Evolutionary conservation across 2,888 invertebrate genomes (phyloP), one percentile per base, ranked within the genome.

Genomic region (Gymnoscelis rufifasciata): DNA sequence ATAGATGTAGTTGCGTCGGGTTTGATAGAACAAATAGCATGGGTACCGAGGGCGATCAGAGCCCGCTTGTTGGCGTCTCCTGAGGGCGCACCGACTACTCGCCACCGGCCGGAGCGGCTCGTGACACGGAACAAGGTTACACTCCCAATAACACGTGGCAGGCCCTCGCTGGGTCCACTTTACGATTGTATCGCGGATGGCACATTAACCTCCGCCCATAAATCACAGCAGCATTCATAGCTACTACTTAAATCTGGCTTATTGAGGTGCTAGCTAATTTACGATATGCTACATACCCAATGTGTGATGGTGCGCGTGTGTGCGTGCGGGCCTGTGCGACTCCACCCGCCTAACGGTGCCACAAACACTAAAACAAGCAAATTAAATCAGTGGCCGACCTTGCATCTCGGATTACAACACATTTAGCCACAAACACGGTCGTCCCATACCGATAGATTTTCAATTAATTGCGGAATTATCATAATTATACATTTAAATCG

Each of bases 131-230:
- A 41, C 26, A 42, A 50, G 52, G 54, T 56, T 56, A 54, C 48
- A 52, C 48, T 38, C 44, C 48, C 54, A 47, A 48, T 56, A 54
- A 54, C 54, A 54, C 43, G 47, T 51, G 46, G 54, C 46, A 51
- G 40, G 45, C 46, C 53, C 50, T 52, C 38, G 42, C 49, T 47
- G n/a, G 42, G 52, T 51, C 51, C 43, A 48, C 46, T 52, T 51
- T 52, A 53, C 47, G 56, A 52, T 53, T 52, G 54, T 52, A 52
- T 54, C 56, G 47, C 56, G 54, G 46, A 51, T 37, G 52, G 56
- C 52, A 51, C 42, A 48, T 54, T 52, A 43, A 56, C 50, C 56
- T 51, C 43, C 38, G 27, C 43, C 33, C 42, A 45, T 56, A 53
- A 50, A 53, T 56, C 53, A 47, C 43, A 12, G 31, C 28, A 39